These are phyloP conservation scores for silkworm (Bombyx mori) DNA, from an alignment of 1,140 invertebrate species.

Conservation along the genomic window DNA sequence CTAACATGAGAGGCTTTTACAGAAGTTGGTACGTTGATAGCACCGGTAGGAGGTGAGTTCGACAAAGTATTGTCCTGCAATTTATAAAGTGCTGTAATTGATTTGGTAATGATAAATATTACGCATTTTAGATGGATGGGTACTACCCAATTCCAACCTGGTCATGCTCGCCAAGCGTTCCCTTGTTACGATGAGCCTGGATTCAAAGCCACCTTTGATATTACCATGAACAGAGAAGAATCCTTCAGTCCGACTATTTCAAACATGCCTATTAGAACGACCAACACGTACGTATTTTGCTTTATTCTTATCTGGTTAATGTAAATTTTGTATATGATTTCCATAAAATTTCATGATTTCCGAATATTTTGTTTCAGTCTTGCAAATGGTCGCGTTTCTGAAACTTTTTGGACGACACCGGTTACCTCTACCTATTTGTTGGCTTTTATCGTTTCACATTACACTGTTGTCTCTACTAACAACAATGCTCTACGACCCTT, in stretches of 20 bases:
- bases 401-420: constrained; percentile 71
- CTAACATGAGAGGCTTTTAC: constrained; percentile 73
- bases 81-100: neutral
- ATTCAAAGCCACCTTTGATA: constrained; percentile 84
- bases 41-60: constrained; percentile 26
- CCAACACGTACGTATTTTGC: constrained; percentile 22
- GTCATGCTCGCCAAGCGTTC: constrained; percentile 85
- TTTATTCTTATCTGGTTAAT: no score
- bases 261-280: constrained; percentile 63
- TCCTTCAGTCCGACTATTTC: constrained; percentile 51
- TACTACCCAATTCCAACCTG: constrained; percentile 87
- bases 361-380: no score
- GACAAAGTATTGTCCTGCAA: no score
- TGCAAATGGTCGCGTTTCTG: constrained; percentile 28
- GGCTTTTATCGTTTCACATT: constrained; percentile 88
- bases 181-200: constrained; percentile 92
- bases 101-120: constrained; percentile 17
- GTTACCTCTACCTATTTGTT: constrained; percentile 90
- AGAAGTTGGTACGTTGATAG: constrained; percentile 66
- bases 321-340: no score
- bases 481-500: constrained; percentile 64
- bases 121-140: constrained; percentile 72
- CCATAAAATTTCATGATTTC: no score
- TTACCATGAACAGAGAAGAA: constrained; percentile 73
- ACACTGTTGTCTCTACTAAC: constrained; percentile 45